Conservation (phyloP, 2,888 invertebrate genomes). For the Acanthoscelides obtectus region DNA sequence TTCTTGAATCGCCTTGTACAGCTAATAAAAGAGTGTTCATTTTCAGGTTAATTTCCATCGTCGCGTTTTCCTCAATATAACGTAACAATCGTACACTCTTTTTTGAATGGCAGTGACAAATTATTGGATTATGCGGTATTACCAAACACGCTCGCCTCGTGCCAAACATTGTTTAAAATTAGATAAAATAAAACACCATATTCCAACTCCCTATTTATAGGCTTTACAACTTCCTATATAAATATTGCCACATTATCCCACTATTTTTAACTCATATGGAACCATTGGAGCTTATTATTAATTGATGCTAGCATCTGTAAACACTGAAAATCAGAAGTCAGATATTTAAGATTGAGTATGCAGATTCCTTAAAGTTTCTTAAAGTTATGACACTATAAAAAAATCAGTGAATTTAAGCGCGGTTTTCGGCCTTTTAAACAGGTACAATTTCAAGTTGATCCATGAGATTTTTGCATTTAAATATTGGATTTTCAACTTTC, state of each 20-base stretch:
- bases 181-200: neutral
- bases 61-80: neutral
- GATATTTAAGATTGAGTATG: no score
- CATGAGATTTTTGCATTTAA: no score
- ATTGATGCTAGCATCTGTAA: neutral
- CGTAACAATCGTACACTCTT: neutral
- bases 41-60: neutral
- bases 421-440: no score
- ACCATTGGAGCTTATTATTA: neutral
- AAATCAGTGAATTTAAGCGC: no score
- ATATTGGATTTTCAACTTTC: no score
- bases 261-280: neutral
- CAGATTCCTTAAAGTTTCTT: no score
- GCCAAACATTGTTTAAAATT: neutral
- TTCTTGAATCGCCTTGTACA: no score
- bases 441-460: no score
- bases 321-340: no score
- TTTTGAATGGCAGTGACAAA: neutral
- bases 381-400: no score
- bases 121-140: neutral
- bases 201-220: neutral
- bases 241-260: neutral
- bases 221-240: neutral
- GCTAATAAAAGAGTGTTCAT: no score
- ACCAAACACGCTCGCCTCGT: neutral